Percentiles rank a stretch among this genome's conserved stretches.
phyloP scores from a whole-genome alignment of 2,888 invertebrate genomes.

The Dexiosoma caninum region DNA sequence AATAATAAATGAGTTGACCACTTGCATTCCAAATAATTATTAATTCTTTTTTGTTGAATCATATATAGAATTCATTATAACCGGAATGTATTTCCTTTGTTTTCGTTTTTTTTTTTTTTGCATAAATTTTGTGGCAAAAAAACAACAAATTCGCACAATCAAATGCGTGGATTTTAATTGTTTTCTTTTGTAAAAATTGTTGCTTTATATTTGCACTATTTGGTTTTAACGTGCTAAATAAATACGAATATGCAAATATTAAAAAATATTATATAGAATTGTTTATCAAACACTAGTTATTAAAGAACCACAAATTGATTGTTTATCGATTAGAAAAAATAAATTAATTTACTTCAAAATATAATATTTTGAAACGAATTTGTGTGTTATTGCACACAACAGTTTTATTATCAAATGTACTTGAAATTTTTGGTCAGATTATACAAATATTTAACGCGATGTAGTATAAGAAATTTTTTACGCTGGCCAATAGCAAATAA shows the following conservation, averaged over 20 bases:
- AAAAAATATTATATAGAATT: neutral
- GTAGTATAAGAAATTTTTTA: no score
- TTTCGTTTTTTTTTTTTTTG: constrained; percentile 14
- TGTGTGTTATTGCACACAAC: no score
- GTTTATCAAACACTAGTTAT: neutral
- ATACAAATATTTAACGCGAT: neutral
- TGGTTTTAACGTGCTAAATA: neutral
- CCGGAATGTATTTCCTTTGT: constrained; percentile 37
- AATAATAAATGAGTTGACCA: constrained; percentile 23
- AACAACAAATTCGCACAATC: neutral
- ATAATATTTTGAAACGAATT: neutral
- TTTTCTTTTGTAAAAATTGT: constrained; percentile 5
- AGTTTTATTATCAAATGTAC: no score
- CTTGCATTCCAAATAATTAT: constrained; percentile 24
- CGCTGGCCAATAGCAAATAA: no score
- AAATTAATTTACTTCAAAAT: neutral
- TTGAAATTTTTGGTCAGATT: no score
- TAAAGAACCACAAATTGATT: neutral
- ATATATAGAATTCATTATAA: constrained; percentile 7
- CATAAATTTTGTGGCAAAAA: constrained; percentile 24
- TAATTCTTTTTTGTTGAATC: neutral
- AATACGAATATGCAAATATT: constrained; percentile 10
- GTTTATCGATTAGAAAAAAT: neutral
- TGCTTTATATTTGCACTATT: neutral
- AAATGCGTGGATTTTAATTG: constrained; percentile 7